phyloP scores from a whole-genome alignment of 2,113 vertebrate species.

The Engystomops pustulosus region DNA sequence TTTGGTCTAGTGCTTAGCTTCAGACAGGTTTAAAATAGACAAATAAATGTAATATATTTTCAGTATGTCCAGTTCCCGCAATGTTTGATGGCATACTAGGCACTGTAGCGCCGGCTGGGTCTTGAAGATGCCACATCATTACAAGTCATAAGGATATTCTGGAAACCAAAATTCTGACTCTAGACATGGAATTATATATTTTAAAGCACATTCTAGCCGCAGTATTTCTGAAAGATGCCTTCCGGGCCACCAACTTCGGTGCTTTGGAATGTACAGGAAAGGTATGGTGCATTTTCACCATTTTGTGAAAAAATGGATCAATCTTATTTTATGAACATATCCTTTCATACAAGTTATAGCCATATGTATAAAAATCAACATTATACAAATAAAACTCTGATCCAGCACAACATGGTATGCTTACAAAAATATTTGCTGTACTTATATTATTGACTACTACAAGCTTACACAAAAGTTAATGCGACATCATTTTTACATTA shows the following conservation, averaged over 20 bases:
- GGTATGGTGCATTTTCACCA: background rate
- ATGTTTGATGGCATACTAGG: slow-evolving; percentile 14
- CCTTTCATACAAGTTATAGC: background rate
- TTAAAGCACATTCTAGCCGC: slow-evolving; percentile 36
- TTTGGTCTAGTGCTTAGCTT: background rate
- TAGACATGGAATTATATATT: slow-evolving; percentile 33
- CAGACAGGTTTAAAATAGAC: background rate
- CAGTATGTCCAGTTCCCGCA: background rate
- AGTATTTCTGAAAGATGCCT: slow-evolving; percentile 10
- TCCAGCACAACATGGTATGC: background rate
- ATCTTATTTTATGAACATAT: background rate
- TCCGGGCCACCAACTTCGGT: slow-evolving; percentile 31
- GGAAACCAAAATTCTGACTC: slow-evolving; percentile 29
- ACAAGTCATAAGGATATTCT: slow-evolving; percentile 26
- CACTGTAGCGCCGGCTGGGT: background rate
- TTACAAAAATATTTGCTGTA: background rate
- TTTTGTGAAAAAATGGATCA: slow-evolving; percentile 15
- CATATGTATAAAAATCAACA: background rate
- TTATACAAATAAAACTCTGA: background rate
- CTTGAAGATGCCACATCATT: slow-evolving; percentile 37
- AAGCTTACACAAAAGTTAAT: too few species aligned
- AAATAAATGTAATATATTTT: slow-evolving; percentile 8
- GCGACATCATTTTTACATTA: too few species aligned
- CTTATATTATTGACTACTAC: too few species aligned
- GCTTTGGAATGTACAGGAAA: slow-evolving; percentile 26